A percentile compares a stretch with the other conserved stretches of the same genome.
Evolutionary conservation across 2,888 invertebrate genomes (phyloP).

Genomic region (Netelia melanura): DNA sequence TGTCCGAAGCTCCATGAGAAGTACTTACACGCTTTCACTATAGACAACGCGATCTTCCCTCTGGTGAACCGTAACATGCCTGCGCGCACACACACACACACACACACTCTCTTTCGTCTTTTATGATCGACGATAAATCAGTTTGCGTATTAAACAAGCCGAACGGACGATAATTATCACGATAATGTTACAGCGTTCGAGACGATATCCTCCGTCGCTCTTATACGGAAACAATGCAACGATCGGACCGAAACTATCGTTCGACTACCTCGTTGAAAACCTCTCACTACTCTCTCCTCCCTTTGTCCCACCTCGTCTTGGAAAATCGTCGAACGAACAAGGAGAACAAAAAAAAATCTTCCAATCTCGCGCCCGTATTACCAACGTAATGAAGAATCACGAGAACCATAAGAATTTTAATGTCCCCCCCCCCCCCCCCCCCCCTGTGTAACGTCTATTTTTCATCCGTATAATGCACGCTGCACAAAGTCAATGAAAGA

Average conservation of each 20-base stretch:
- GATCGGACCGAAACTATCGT: background rate
- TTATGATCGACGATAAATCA: slow-evolving; percentile 61
- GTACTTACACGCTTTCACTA: slow-evolving; percentile 47
- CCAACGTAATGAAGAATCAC: slow-evolving; percentile 46
- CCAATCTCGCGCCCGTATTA: slow-evolving; percentile 35
- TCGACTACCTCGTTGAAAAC: slow-evolving; percentile 31
- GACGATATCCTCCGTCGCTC: background rate
- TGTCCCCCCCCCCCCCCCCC: background rate
- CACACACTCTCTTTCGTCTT: slow-evolving; percentile 21
- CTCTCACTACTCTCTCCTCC: background rate
- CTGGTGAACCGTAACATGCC: background rate
- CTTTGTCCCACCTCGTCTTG: too few species aligned
- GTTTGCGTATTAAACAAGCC: slow-evolving; percentile 36
- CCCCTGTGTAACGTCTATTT: background rate
- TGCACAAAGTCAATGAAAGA: background rate
- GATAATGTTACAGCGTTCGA: slow-evolving; percentile 37
- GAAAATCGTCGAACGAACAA: slow-evolving; percentile 16
- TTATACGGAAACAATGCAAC: slow-evolving; percentile 34
- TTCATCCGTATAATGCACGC: background rate
- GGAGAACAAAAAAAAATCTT: slow-evolving; percentile 17
- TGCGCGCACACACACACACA: background rate
- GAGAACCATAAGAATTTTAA: slow-evolving; percentile 31
- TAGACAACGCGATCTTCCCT: background rate
- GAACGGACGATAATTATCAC: slow-evolving; percentile 49
- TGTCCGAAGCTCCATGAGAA: background rate